Evolutionary conservation across 1,140 invertebrate genomes (phyloP), one percentile per base, ranked within the genome.

Genomic region (Catajapyx aquilonaris): DNA sequence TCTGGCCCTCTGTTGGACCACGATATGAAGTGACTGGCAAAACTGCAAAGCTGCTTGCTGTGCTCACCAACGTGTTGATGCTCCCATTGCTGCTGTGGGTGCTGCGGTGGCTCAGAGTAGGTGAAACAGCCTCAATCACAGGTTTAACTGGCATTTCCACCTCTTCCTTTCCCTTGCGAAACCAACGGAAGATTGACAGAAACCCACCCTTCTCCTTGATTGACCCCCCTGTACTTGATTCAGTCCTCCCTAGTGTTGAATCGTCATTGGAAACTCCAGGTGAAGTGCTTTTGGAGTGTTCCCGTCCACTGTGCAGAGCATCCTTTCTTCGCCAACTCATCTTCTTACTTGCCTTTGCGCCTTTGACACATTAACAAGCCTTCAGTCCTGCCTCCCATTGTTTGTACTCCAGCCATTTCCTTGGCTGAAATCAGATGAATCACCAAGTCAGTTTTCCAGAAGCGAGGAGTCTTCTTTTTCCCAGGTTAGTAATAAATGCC

Each of bases 41-140:
- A 48, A 73, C 79, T 5, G 73, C 66, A 50, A 81, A 79, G 46
- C 74, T 77, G 5, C 62, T 67, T 13, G 73, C 65, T 13, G 70
- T 75, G 45, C 75, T 78, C 44, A 69, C 63, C 16, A 64, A 52
- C 2, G 66, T 68, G 46, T 62, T 60, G 32, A 68, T 53, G 47
- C 68, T 71, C 17, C 62, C 64, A 18, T 10, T 39, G 19, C 36
- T 34, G 19, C 9, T 20, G 20, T 20, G n/a, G 23, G 7, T 28
- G 23, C 23, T 28, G 13, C 7, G 7, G 13, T 7, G 23, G 7
- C 7, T 9, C 13, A 9, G 7, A 9, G 7, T 7, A 9, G 23
- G 23, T 28, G 23, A 28, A 7, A 9, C 7, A 7, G 7, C 7
- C 13, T 28, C 7, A 7, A 28, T 13, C 23, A 13, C 7, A 9